Evolutionary conservation across 2,113 vertebrate genomes (phyloP).

Genomic region (Castor canadensis): DNA sequence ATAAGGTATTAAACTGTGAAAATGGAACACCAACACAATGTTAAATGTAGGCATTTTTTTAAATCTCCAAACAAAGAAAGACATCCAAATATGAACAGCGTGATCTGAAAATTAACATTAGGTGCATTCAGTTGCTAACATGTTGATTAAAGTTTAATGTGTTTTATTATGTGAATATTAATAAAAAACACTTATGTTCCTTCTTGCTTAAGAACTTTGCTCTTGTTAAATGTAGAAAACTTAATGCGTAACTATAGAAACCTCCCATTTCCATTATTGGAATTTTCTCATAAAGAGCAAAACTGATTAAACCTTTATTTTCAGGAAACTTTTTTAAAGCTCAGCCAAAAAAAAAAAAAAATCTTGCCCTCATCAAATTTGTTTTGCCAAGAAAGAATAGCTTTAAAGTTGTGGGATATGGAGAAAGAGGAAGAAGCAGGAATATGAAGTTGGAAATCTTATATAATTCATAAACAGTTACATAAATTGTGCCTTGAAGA

Average conservation of each 20-base stretch:
- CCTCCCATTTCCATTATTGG: conserved; percentile 62
- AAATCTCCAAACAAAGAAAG: conserved; percentile 3
- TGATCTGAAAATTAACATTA: conserved; percentile 53
- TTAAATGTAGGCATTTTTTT: background rate
- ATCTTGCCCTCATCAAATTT: background rate
- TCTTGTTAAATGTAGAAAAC: conserved; percentile 60
- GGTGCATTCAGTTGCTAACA: conserved; percentile 58
- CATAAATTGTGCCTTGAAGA: background rate
- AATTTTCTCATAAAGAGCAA: conserved; percentile 63
- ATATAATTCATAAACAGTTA: background rate
- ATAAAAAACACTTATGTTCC: conserved; percentile 56
- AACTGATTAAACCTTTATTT: conserved; percentile 65
- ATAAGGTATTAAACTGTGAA: background rate
- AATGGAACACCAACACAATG: background rate
- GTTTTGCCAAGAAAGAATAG: conserved; percentile 10
- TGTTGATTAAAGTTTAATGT: conserved; percentile 66
- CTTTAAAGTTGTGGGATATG: background rate
- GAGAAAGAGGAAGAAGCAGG: background rate
- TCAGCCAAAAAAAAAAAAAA: conserved; percentile 17
- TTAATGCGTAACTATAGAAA: conserved; percentile 75
- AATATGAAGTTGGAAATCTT: background rate
- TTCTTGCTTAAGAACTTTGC: conserved; percentile 32
- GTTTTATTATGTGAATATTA: conserved; percentile 64
- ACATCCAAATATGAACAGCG: conserved; percentile 31
- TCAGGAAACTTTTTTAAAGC: conserved; percentile 52